Evolutionary conservation across 2,113 vertebrate species (phyloP), one percentile per base, ranked within the genome.

Genomic region (Dasyprocta punctata): DNA sequence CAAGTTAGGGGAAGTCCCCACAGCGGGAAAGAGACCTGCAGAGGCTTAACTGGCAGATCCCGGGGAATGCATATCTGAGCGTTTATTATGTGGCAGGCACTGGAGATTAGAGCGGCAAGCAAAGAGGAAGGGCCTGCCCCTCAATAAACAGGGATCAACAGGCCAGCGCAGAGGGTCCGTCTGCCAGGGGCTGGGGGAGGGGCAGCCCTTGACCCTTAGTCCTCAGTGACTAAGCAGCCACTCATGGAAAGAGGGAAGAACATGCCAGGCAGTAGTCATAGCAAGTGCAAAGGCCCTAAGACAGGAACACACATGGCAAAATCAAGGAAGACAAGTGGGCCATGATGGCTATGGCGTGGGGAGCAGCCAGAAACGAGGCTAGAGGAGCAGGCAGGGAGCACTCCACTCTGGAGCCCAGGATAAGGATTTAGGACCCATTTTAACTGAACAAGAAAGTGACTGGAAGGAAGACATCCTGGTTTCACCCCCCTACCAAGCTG

Each of bases 321-420:
- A 33, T 41, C 24, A 19, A 41, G 85, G 61, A 41, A 54, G 54
- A 38, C 73, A 67, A 36, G 22, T 0, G 13, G 56, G 41, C 26
- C 19, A 4, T 36, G 56, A 28, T 7, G 30, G 83, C 52, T 22
- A 0, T 0, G 6, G 49, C 6, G 49, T n/a, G 56, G 52, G 52
- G 14, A 36, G 5, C 1, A 20, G 86, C 3, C 3, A 75, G 52
- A 47, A 17, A 2, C 0, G 4, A 61, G 81, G 80, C 8, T 38
- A 17, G 41, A 77, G 38, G 22, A 30, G 26, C 33, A 67, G 52
- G 71, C 28, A 30, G 63, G 44, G 47, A 47, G 44, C 2, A 20
- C 7, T 7, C 22, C 30, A 28, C 3, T 54, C n/a, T 22, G 6
- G 65, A 47, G 49, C 14, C 24, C 85, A 38, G 85, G 63, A 44